phyloP scores from a whole-genome alignment of 1,140 invertebrate species.

The Battus philenor region DNA sequence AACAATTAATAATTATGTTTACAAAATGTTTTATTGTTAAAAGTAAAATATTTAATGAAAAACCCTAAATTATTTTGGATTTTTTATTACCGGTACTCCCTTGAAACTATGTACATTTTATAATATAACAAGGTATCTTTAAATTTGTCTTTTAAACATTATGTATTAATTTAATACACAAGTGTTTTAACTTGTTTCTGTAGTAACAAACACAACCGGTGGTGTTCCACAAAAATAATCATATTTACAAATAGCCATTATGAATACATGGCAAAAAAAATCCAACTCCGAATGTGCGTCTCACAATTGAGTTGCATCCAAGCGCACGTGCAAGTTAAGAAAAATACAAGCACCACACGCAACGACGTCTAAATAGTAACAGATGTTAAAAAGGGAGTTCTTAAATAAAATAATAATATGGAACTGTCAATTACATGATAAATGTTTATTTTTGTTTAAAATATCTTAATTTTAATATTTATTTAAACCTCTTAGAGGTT shows the following conservation, averaged over 20 bases:
- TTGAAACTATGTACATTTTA: too few relatives aligned
- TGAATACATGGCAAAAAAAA: background rate
- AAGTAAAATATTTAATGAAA: too few relatives aligned
- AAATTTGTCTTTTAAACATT: background rate
- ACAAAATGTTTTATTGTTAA: too few relatives aligned
- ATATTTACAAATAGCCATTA: background rate
- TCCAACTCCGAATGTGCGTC: slow-evolving; percentile 2
- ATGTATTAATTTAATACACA: too few relatives aligned
- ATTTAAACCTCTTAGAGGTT: background rate
- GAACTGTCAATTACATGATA: background rate
- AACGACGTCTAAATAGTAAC: slow-evolving; percentile 22
- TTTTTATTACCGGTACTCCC: too few relatives aligned
- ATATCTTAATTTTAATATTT: background rate
- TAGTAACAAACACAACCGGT: too few relatives aligned
- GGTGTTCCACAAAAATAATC: too few relatives aligned
- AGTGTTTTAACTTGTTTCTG: too few relatives aligned
- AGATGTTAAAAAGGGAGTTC: slow-evolving; percentile 1
- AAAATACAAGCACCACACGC: slow-evolving; percentile 30
- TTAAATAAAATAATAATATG: background rate
- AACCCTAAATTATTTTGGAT: too few relatives aligned
- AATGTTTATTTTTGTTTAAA: background rate
- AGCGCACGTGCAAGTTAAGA: slow-evolving; percentile 29
- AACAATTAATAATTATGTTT: too few relatives aligned
- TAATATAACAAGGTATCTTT: too few relatives aligned
- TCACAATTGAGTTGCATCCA: slow-evolving; percentile 19